Evolutionary conservation across 2,888 invertebrate species (phyloP), one percentile per base, ranked within the genome.

Genomic region (Drosophila acutilabella): DNA sequence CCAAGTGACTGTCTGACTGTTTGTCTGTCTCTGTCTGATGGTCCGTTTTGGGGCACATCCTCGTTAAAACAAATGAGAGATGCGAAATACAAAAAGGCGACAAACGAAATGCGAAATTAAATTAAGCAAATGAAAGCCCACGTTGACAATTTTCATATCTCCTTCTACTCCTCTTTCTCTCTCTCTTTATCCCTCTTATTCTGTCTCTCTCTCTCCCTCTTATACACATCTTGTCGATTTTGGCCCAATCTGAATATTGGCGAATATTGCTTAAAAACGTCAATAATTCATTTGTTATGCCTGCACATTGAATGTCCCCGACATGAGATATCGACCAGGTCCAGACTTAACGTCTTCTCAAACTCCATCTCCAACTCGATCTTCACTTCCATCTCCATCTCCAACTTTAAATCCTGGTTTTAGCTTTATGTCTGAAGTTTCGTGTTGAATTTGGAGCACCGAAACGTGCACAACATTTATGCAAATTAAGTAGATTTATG

Each of bases 221-320:
- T 10, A 33, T 33, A 23, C 23, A 33, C 41, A 23, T 16, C 16
- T 18, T 40, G 26, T 48, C 10, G 36, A 7, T 36, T 13, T 36
- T 23, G 38, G 41, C 8, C 48, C 38, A 41, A 26, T 56, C 36
- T 81, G 90, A 82, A 89, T 91, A 90, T 91, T 91, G 80, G 88
- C 73, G 88, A 91, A 90, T 91, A 91, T 90, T 91, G 91, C 91
- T 91, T 91, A 91, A 92, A 91, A 92, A 89, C 89, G 92, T 91
- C 92, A 91, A 91, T 92, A 91, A 91, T 92, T 91, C 91, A 91
- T 91, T 92, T 92, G 91, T 90, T 92, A 91, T 91, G 91, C 91
- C 90, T 91, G 92, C 91, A 91, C 91, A 91, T 91, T 88, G 91
- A 82, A 90, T 91, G 91, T 89, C 86, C 71, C 79, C 89, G 85